Conservation (phyloP, 2,888 invertebrate genomes). For the Nomada fabriciana region DNA sequence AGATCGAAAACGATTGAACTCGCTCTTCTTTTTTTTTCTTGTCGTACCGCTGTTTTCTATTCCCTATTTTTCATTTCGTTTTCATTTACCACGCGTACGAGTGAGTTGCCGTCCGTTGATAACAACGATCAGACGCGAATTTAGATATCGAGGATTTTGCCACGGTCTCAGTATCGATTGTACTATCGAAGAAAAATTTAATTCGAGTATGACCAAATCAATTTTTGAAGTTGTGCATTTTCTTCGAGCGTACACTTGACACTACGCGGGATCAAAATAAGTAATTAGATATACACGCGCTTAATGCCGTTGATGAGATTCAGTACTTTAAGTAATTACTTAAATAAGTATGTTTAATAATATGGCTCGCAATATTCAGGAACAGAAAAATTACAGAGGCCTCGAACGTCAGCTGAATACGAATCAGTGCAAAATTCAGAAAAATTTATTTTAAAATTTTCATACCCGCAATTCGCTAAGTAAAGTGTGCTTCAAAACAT, state of each 20-base stretch:
- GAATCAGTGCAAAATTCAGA: background rate
- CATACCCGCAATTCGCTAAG: background rate
- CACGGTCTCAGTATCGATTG: constrained; percentile 59
- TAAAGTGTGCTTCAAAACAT: background rate
- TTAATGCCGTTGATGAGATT: constrained; percentile 68
- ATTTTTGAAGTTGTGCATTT: background rate
- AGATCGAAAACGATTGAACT: constrained; percentile 30
- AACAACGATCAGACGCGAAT: constrained; percentile 34
- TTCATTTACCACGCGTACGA: constrained; percentile 36
- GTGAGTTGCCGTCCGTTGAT: constrained; percentile 59
- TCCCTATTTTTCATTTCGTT: background rate
- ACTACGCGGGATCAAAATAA: constrained; percentile 55
- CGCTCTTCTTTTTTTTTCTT: constrained; percentile 10
- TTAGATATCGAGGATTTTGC: constrained; percentile 62
- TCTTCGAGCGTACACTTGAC: constrained; percentile 45
- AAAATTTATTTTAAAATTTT: background rate
- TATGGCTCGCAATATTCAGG: constrained; percentile 78
- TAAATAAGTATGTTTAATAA: constrained; percentile 66
- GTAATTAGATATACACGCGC: constrained; percentile 57
- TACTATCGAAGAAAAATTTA: constrained; percentile 7
- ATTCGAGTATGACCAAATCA: background rate
- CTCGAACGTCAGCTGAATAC: constrained; percentile 40
- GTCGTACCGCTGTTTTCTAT: constrained; percentile 12
- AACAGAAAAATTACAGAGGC: constrained; percentile 60
- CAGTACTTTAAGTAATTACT: constrained; percentile 47